phyloP scores from a whole-genome alignment of 1,140 invertebrate genomes.

The Pogonognathellus flavescens region DNA sequence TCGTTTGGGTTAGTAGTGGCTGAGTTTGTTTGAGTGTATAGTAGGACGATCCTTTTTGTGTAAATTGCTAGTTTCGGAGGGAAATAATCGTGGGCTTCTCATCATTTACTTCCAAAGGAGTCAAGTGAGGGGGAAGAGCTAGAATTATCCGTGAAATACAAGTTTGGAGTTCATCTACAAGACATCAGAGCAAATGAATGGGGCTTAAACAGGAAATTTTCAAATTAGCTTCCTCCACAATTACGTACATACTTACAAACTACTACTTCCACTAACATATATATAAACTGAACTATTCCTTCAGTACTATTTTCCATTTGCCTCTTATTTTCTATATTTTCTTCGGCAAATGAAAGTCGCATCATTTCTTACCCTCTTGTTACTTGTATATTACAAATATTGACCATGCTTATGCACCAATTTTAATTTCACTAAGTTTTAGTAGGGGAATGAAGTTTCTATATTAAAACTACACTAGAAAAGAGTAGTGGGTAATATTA shows the following conservation, averaged over 20 bases:
- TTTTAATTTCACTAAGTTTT: too few relatives aligned
- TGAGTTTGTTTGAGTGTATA: constrained; percentile 45
- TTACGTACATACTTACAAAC: constrained; percentile 40
- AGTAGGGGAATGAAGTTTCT: too few relatives aligned
- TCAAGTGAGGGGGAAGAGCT: constrained; percentile 54
- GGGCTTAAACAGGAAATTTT: constrained; percentile 64
- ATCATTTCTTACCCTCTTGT: too few relatives aligned
- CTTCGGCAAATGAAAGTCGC: neutral
- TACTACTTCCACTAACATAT: constrained; percentile 6
- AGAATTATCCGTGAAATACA: constrained; percentile 62
- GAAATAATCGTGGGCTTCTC: constrained; percentile 61
- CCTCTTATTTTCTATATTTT: neutral
- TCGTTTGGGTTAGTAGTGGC: neutral
- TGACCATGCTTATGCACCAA: too few relatives aligned
- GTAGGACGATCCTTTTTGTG: constrained; percentile 52
- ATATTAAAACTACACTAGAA: too few relatives aligned
- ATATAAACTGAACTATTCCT: neutral
- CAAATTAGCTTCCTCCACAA: constrained; percentile 65
- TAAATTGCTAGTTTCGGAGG: constrained; percentile 62
- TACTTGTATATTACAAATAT: too few relatives aligned
- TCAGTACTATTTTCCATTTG: neutral
- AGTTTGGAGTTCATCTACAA: constrained; percentile 54
- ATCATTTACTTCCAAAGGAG: constrained; percentile 57
- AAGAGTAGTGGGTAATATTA: too few relatives aligned
- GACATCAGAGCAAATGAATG: constrained; percentile 54